Evolutionary conservation across 2,797 vertebrate species (phyloP).

Genomic region (Nothura maculosa): DNA sequence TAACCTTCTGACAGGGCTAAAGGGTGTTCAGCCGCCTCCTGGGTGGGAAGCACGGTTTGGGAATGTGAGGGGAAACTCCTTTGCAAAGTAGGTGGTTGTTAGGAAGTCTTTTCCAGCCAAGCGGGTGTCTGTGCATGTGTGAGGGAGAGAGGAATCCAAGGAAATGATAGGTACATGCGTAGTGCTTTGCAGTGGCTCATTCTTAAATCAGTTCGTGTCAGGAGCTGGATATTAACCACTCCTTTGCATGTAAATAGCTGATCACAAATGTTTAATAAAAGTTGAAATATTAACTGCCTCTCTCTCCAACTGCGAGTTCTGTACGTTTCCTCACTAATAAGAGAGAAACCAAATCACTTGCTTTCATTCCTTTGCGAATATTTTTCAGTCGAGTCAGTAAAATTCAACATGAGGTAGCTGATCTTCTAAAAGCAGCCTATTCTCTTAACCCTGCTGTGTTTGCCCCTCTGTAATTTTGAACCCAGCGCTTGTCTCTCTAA

Average conservation of each 20-base stretch:
- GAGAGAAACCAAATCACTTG: neutral
- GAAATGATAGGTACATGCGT: neutral
- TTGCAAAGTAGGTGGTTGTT: neutral
- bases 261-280: neutral
- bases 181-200: neutral
- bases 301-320: neutral
- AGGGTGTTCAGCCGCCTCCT: neutral
- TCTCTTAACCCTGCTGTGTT: neutral
- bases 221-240: neutral
- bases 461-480: neutral
- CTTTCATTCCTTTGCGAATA: neutral
- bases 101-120: neutral
- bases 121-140: neutral
- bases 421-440: neutral
- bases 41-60: neutral
- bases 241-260: neutral
- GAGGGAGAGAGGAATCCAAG: neutral
- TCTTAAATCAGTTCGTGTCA: neutral
- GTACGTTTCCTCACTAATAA: neutral
- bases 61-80: neutral
- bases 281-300: neutral
- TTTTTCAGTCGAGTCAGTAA: neutral
- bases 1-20: neutral
- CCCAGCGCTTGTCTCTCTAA: slow-evolving; percentile 15
- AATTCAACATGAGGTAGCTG: neutral